phyloP scores from a whole-genome alignment of 2,797 vertebrate species.

The Onychomys torridus region DNA sequence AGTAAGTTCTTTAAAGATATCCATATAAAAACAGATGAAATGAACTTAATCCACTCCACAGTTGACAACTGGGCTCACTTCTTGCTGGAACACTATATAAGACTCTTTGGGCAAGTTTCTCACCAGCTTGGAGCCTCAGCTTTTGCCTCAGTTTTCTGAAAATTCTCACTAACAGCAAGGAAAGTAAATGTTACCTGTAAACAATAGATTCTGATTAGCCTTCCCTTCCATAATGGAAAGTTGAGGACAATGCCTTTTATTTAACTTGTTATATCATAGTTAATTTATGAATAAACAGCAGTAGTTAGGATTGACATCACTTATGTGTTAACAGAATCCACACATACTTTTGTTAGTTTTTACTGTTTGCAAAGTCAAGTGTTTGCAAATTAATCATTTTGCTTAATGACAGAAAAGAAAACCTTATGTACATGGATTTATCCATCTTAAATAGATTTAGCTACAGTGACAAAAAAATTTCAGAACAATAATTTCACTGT shows the following conservation, averaged over 20 bases:
- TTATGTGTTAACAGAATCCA: background rate
- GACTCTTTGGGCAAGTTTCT: background rate
- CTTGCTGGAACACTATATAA: background rate
- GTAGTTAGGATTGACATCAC: background rate
- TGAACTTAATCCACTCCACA: background rate
- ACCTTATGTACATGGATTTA: background rate
- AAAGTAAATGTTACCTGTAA: background rate
- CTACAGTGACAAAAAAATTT: background rate
- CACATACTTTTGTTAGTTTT: background rate
- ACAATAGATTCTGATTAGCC: background rate
- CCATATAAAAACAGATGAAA: conserved; percentile 59
- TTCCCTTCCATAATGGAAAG: background rate
- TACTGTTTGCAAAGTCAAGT: background rate
- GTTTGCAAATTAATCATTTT: background rate
- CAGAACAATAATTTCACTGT: background rate
- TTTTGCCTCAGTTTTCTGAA: background rate
- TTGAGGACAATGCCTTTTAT: too few relatives aligned
- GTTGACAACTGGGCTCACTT: background rate
- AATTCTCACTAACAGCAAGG: background rate
- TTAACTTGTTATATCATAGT: too few relatives aligned
- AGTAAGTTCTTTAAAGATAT: conserved; percentile 56
- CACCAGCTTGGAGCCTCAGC: background rate
- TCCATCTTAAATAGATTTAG: conserved; percentile 8
- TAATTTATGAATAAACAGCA: background rate
- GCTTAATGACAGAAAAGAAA: conserved; percentile 3